Conservation (phyloP, 2,888 invertebrate genomes). For the Amphipyra tragopoginis region DNA sequence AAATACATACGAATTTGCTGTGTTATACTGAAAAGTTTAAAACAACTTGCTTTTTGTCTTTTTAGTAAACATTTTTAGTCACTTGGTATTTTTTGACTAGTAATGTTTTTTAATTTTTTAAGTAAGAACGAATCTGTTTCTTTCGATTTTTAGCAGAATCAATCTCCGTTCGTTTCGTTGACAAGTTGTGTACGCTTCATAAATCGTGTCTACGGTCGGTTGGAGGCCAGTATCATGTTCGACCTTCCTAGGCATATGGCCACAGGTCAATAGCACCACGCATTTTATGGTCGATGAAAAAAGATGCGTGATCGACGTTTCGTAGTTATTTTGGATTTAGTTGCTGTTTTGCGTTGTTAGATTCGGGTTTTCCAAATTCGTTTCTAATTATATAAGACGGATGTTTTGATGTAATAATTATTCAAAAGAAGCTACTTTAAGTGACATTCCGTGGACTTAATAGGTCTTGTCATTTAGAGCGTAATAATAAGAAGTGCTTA, state of each 20-base stretch:
- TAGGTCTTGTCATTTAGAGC: conserved; percentile 2
- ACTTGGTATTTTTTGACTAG: no score
- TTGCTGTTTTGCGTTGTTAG: conserved; percentile 10
- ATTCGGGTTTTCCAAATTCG: conserved; percentile 28
- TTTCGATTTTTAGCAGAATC: no score
- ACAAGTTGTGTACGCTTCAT: no score
- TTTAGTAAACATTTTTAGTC: no score
- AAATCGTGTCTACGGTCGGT: conserved; percentile 14
- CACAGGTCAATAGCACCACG: conserved; percentile 48
- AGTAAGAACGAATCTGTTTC: no score
- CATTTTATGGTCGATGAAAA: conserved; percentile 19
- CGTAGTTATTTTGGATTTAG: not conserved
- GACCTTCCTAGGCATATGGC: conserved; percentile 38
- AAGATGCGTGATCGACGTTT: conserved; percentile 16
- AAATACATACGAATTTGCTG: no score
- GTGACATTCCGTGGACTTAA: conserved; percentile 24
- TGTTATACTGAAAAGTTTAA: no score
- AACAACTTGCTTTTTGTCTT: no score
- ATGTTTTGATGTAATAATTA: conserved; percentile 29
- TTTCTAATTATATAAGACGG: conserved; percentile 12
- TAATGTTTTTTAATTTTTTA: no score
- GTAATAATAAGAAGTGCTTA: not conserved
- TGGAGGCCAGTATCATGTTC: conserved; percentile 27
- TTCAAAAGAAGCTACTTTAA: conserved; percentile 13
- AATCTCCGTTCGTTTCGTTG: no score